Percentiles rank a stretch among this genome's conserved stretches.
phyloP scores from a whole-genome alignment of 2,797 vertebrate species.

The Molossus alvarezi region DNA sequence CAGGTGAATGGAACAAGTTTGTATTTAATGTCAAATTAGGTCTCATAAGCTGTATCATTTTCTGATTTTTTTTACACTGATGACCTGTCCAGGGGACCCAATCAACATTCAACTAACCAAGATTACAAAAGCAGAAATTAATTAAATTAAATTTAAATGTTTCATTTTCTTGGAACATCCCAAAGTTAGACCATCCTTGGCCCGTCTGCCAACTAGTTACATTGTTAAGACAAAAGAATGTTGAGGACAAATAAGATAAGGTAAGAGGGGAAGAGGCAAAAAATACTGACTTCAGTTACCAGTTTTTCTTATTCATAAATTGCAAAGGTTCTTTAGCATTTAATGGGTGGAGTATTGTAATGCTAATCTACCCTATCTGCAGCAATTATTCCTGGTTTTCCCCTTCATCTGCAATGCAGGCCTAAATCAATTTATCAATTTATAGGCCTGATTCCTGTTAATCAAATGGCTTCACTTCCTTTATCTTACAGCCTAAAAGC shows the following conservation, averaged over 20 bases:
- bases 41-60: background rate
- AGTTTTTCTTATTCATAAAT: background rate
- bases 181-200: background rate
- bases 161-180: background rate
- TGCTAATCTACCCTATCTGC: background rate
- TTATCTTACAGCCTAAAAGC: background rate
- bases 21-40: constrained; percentile 11
- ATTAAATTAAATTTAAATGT: background rate
- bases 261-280: background rate
- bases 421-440: background rate
- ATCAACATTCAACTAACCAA: background rate
- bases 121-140: background rate
- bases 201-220: background rate
- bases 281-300: background rate
- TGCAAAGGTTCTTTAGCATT: constrained; percentile 6
- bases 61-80: background rate
- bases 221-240: constrained; percentile 26
- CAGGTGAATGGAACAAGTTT: background rate
- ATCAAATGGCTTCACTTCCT: background rate
- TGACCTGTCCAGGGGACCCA: background rate
- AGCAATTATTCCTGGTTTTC: background rate
- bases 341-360: background rate
- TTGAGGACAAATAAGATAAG: background rate
- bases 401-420: background rate
- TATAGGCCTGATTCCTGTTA: background rate